Evolutionary conservation across 2,797 vertebrate species (phyloP), one percentile per base, ranked within the genome.

Genomic region (Brachyrhaphis roseni): DNA sequence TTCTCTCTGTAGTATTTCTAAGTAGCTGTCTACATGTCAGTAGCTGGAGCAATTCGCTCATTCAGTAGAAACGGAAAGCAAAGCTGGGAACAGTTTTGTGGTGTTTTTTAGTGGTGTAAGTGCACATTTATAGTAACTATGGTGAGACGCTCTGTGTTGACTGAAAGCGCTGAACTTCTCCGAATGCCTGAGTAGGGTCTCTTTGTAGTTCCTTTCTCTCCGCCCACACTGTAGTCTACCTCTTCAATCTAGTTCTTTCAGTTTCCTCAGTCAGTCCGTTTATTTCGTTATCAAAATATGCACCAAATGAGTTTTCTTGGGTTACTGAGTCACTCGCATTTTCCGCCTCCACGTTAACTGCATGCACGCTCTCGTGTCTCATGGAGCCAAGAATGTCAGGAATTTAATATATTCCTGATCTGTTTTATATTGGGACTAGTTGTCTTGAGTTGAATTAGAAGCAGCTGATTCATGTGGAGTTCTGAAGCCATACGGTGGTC

Each of bases 381-480:
- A 28, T 8, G 13, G 77, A 79, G 75, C 68, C 18, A 80, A 55
- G 68, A 77, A 87, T 82, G 82, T 82, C 43, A 80, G 82, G 79
- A 89, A 90, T 91, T 80, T 80, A 59, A 46, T 80, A 72, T 75
- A 83, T 57, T 66, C 62, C 72, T 76, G 78, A 15, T 62, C 53
- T 88, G 73, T 87, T 86, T 62, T 86, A 82, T 81, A 81, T 73
- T 18, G 72, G 47, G 78, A 53, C 55, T 78, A n/a, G 75, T 74
- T 82, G 82, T 82, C 31, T 6, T 68, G 82, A 15, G 55, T 72
- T 85, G 87, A 90, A 89, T 93, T 87, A 74, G 81, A 91, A 92
- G 78, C 93, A 83, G 86, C 83, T 88, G 84, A 92, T 82, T 80
- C 88, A 84, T 91, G 87, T 86, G 79, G 84, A 82, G 80, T 71